phyloP scores from a whole-genome alignment of 2,888 invertebrate species.

The Drosophila rellima region DNA sequence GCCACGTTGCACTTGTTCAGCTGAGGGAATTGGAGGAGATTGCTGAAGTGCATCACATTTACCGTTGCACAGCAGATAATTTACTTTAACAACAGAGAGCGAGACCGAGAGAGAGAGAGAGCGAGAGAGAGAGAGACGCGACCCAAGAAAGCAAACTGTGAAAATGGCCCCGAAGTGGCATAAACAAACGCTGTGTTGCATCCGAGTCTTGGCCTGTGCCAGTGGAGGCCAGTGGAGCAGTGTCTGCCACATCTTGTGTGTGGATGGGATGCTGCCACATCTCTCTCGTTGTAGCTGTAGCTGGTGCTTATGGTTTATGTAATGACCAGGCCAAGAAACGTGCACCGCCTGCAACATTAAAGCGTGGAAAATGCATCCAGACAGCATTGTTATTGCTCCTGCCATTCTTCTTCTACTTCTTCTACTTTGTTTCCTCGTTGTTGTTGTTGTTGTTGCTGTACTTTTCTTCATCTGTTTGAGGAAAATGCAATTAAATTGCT shows the following conservation, averaged over 20 bases:
- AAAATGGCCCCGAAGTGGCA: slow-evolving; percentile 58
- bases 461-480: slow-evolving; percentile 39
- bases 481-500: slow-evolving; percentile 77
- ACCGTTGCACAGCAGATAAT: slow-evolving; percentile 70
- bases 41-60: slow-evolving; percentile 58
- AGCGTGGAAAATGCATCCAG: slow-evolving; percentile 63
- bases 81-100: slow-evolving; percentile 39
- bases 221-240: slow-evolving; percentile 34
- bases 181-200: slow-evolving; percentile 38
- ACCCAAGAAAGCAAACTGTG: slow-evolving; percentile 52
- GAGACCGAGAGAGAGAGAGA: not conserved
- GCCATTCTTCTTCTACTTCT: slow-evolving; percentile 28
- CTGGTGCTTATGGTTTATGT: slow-evolving; percentile 74
- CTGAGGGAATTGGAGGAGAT: slow-evolving; percentile 51
- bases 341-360: slow-evolving; percentile 61
- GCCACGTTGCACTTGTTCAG: slow-evolving; percentile 76
- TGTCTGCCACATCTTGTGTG: slow-evolving; percentile 24
- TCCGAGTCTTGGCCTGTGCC: slow-evolving; percentile 15
- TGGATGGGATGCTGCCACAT: slow-evolving; percentile 29
- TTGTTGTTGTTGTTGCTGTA: slow-evolving; percentile 23
- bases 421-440: slow-evolving; percentile 8
- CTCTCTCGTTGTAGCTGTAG: slow-evolving; percentile 12
- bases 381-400: slow-evolving; percentile 43
- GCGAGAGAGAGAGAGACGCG: not conserved
- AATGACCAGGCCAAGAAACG: slow-evolving; percentile 54